Conservation (phyloP, 2,888 invertebrate genomes). For the Patella caerulea region DNA sequence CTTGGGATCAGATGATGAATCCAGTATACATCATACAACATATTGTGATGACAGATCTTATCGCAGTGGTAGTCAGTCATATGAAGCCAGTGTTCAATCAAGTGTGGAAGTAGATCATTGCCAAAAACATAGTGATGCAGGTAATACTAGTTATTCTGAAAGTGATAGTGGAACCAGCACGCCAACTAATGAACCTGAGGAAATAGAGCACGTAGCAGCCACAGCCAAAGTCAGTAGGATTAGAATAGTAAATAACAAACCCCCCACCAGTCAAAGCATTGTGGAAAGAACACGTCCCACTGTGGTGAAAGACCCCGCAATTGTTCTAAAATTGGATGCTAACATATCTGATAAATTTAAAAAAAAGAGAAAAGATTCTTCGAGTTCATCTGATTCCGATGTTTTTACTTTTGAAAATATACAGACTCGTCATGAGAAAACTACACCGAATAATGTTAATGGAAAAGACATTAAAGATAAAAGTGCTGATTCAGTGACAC, state of each 20-base stretch:
- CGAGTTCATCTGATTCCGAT: constrained; percentile 25
- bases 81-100: neutral
- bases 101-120: neutral
- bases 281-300: neutral
- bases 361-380: constrained; percentile 10
- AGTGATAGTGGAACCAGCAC: constrained; percentile 5
- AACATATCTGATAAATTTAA: constrained; percentile 3
- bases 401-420: constrained; percentile 12
- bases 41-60: constrained; percentile 9
- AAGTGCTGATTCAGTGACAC: constrained; percentile 16
- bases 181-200: neutral
- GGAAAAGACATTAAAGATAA: constrained; percentile 6
- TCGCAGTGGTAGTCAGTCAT: neutral
- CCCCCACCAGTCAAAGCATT: neutral
- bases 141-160: neutral
- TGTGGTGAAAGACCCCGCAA: neutral
- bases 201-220: neutral
- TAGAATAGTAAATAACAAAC: neutral
- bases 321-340: neutral
- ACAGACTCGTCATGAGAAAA: constrained; percentile 10
- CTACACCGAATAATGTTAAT: constrained; percentile 5
- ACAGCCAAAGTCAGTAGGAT: neutral
- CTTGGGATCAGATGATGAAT: constrained; percentile 50
- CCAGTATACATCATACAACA: constrained; percentile 16
- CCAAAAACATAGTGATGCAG: neutral